These are phyloP conservation scores for Rhodinocichla rosea DNA, from an alignment of 2,113 vertebrate genomes.

Conservation along the genomic window DNA sequence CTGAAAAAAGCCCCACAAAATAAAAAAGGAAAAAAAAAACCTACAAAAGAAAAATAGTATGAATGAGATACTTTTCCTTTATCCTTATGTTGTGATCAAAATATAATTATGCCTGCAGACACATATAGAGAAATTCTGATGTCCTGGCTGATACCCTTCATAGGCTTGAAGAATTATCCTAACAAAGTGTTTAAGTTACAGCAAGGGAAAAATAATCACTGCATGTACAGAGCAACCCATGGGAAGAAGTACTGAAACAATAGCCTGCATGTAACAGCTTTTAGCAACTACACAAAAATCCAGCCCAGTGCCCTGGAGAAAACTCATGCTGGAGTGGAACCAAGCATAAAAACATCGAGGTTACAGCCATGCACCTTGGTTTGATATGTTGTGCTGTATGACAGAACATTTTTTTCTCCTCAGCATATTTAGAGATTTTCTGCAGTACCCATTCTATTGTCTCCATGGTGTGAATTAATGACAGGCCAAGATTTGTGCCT, in stretches of 20 bases:
- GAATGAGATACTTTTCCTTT: neutral
- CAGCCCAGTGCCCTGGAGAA: neutral
- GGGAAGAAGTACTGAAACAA: neutral
- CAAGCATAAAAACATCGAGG: fast-evolving
- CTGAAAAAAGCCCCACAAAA: neutral
- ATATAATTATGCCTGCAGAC: neutral
- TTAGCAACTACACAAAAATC: neutral
- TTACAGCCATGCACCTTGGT: neutral
- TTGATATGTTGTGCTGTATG: neutral
- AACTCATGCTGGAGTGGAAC: neutral
- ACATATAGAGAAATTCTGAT: neutral
- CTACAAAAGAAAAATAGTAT: too few relatives aligned
- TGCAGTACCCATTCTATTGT: neutral
- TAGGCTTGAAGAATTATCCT: neutral
- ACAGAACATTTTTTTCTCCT: neutral
- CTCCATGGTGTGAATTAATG: neutral
- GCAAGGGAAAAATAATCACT: neutral
- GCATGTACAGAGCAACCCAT: neutral
- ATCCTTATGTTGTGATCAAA: neutral
- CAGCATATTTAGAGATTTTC: neutral
- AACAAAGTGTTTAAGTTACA: neutral
- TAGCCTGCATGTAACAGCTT: neutral
- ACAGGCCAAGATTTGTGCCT: neutral
- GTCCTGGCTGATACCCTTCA: neutral
- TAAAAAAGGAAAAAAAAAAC: neutral